Evolutionary conservation across 2,888 invertebrate species (phyloP).

Genomic region (Anorthoa munda): DNA sequence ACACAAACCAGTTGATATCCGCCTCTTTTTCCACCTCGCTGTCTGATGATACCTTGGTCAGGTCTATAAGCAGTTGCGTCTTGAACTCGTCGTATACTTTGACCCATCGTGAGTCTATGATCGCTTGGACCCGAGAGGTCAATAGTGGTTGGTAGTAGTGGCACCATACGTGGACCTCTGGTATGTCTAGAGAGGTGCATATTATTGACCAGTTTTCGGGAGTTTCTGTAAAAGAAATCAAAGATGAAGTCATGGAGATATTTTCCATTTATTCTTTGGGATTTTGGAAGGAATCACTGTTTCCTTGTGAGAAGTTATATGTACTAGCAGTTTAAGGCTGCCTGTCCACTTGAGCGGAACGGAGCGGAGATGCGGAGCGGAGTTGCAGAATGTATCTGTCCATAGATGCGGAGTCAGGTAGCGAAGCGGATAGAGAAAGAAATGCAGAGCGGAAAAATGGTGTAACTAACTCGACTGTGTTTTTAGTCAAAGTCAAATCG

Average conservation of each 20-base stretch:
- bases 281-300: not conserved
- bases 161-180: slow-evolving; percentile 92
- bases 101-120: slow-evolving; percentile 89
- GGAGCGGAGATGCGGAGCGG: too few species aligned
- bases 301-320: not conserved
- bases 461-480: too few species aligned
- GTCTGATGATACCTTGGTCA: slow-evolving; percentile 85
- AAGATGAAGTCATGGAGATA: not conserved
- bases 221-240: slow-evolving; percentile 83
- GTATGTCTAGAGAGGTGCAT: slow-evolving; percentile 91
- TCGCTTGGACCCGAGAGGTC: slow-evolving; percentile 92
- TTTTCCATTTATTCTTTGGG: too few species aligned
- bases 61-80: slow-evolving; percentile 82
- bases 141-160: slow-evolving; percentile 94
- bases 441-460: too few species aligned
- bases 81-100: slow-evolving; percentile 83
- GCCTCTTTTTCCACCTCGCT: slow-evolving; percentile 89
- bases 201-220: slow-evolving; percentile 92
- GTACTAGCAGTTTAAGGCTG: too few species aligned
- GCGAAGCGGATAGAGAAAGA: too few species aligned
- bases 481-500: too few species aligned
- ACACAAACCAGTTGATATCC: slow-evolving; percentile 93
- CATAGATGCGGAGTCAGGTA: too few species aligned
- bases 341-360: too few species aligned
- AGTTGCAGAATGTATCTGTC: too few species aligned